A percentile compares a stretch with the other conserved stretches of the same genome.
phyloP scores from a whole-genome alignment of 2,888 invertebrate species.

The Blera fallax region DNA sequence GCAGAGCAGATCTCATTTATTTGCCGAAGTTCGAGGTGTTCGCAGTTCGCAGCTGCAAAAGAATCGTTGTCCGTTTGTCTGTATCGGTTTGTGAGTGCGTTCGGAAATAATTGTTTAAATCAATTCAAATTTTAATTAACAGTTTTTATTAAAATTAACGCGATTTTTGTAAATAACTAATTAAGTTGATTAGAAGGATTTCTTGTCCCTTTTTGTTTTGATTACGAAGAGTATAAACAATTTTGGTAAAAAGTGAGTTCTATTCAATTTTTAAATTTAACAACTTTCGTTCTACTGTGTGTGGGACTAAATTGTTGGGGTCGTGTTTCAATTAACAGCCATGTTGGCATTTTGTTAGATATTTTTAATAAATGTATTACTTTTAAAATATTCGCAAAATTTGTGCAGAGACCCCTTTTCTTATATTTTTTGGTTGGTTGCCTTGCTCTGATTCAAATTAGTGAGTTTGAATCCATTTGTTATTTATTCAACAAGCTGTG shows the following conservation, averaged over 20 bases:
- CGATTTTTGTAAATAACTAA: not conserved
- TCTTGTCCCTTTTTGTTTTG: not conserved
- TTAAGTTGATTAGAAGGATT: not conserved
- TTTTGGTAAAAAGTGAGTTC: not conserved
- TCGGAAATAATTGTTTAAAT: conserved; percentile 21
- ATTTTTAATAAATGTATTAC: too few species aligned
- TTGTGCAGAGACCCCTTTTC: too few species aligned
- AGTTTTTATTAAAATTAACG: not conserved
- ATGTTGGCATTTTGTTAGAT: too few species aligned
- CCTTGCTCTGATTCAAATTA: too few species aligned
- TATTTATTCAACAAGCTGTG: too few species aligned
- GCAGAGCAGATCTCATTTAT: conserved; percentile 80
- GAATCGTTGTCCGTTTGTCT: conserved; percentile 9
- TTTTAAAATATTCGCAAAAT: too few species aligned
- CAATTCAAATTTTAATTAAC: not conserved
- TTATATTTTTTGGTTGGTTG: too few species aligned
- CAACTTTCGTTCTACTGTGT: not conserved
- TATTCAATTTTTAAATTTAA: not conserved
- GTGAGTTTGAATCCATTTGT: too few species aligned
- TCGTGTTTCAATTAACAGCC: too few species aligned
- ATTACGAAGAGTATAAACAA: not conserved
- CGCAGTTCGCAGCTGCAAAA: conserved; percentile 74
- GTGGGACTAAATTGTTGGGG: not conserved
- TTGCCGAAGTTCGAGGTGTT: conserved; percentile 80
- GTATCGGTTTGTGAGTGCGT: conserved; percentile 9